Percentiles rank a stretch among this genome's conserved stretches.
These are phyloP conservation scores for Formica aserva DNA, from an alignment of 2,888 invertebrate genomes.

Conservation along the genomic window DNA sequence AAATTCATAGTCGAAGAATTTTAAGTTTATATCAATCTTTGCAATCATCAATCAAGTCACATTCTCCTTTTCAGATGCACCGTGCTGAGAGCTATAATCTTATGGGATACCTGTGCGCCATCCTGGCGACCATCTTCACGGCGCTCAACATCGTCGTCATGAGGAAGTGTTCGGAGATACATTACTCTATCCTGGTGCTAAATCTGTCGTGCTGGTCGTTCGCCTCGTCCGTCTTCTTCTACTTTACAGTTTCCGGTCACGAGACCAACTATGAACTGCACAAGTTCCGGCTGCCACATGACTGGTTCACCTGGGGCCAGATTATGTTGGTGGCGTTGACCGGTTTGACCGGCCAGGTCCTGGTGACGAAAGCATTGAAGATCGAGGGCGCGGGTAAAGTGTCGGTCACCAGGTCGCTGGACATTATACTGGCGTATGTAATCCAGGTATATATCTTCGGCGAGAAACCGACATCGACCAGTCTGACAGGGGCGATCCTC, in stretches of 20 bases:
- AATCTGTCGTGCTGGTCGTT: slow-evolving; percentile 85
- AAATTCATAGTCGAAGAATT: background rate
- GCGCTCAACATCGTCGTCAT: slow-evolving; percentile 86
- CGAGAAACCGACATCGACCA: slow-evolving; percentile 85
- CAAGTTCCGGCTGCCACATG: slow-evolving; percentile 76
- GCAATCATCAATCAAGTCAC: too few species aligned
- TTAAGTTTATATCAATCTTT: background rate
- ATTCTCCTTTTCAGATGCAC: slow-evolving; percentile 73
- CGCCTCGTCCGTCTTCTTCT: slow-evolving; percentile 81
- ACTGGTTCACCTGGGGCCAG: slow-evolving; percentile 81
- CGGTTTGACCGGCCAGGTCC: slow-evolving; percentile 85
- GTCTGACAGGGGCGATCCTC: slow-evolving; percentile 84
- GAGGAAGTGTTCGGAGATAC: slow-evolving; percentile 86
- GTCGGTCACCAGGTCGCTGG: slow-evolving; percentile 86
- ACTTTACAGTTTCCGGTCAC: slow-evolving; percentile 75
- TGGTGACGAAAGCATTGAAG: slow-evolving; percentile 85
- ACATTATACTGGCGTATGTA: slow-evolving; percentile 86
- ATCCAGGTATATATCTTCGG: slow-evolving; percentile 85
- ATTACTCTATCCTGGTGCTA: slow-evolving; percentile 85
- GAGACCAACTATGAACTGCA: slow-evolving; percentile 64
- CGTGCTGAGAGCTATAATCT: slow-evolving; percentile 82
- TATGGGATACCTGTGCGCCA: slow-evolving; percentile 85
- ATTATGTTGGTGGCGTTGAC: slow-evolving; percentile 81
- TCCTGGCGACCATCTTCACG: slow-evolving; percentile 85
- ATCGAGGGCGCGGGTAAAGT: slow-evolving; percentile 86